Evolutionary conservation across 2,888 invertebrate genomes (phyloP).

Genomic region (Acronicta psi): DNA sequence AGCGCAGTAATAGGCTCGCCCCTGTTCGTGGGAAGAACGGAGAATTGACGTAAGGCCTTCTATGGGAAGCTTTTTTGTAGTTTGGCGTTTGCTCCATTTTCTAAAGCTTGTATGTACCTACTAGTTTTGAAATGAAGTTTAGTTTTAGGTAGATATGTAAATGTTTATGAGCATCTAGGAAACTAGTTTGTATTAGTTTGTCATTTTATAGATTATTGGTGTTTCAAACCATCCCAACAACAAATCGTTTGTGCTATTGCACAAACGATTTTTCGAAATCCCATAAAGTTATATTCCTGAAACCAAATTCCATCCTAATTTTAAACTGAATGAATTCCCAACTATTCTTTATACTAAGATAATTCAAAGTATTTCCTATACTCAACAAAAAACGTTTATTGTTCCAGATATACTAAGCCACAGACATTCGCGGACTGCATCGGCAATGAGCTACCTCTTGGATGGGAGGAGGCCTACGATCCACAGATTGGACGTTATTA

Average conservation of each 20-base stretch:
- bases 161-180: not conserved
- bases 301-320: constrained; percentile 9
- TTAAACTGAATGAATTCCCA: constrained; percentile 19
- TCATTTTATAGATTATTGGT: no score
- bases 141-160: not conserved
- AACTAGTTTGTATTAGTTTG: not conserved
- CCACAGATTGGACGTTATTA: constrained; percentile 98
- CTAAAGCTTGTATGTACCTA: constrained; percentile 8
- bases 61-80: constrained; percentile 59
- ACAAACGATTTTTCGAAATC: no score
- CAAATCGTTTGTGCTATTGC: no score
- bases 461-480: constrained; percentile 99
- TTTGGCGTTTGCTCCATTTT: constrained; percentile 25
- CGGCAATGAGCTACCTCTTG: constrained; percentile 98
- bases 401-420: constrained; percentile 98
- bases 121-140: constrained; percentile 11
- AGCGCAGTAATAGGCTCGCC: constrained; percentile 76
- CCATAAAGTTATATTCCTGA: not conserved
- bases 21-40: constrained; percentile 77
- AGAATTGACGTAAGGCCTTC: constrained; percentile 53
- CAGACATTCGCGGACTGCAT: constrained; percentile 99
- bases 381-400: constrained; percentile 64
- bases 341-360: constrained; percentile 33
- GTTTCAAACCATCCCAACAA: no score
- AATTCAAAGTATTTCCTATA: constrained; percentile 40